Evolutionary conservation across 2,113 vertebrate genomes (phyloP).

Genomic region (Toxotes chatareus): DNA sequence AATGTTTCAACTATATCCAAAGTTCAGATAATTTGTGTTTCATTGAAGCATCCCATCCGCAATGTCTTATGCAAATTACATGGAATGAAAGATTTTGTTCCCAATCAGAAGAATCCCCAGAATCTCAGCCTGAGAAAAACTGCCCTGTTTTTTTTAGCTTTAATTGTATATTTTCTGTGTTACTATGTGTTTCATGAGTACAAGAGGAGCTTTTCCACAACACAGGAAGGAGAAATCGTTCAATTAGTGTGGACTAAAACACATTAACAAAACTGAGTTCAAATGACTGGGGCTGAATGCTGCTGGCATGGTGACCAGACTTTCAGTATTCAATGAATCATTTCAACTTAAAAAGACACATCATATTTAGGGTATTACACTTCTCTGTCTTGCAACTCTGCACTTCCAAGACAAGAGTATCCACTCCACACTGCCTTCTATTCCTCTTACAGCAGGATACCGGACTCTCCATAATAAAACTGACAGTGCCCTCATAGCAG

Average conservation of each 20-base stretch:
- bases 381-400: constrained; percentile 12
- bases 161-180: constrained; percentile 20
- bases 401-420: constrained; percentile 14
- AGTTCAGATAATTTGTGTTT: not conserved
- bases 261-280: not conserved
- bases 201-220: not conserved
- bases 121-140: constrained; percentile 15
- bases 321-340: not conserved
- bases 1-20: not conserved
- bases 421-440: not conserved
- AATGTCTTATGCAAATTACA: constrained; percentile 14
- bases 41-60: not conserved
- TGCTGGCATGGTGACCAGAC: not conserved
- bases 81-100: constrained; percentile 7
- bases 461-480: constrained; percentile 53
- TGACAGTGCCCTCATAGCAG: constrained; percentile 40
- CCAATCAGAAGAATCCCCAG: not conserved
- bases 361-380: constrained; percentile 7
- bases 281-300: constrained; percentile 10
- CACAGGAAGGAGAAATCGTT: not conserved
- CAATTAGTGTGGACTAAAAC: constrained; percentile 1
- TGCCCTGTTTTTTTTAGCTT: not conserved
- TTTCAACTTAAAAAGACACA: not conserved
- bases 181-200: constrained; percentile 2
- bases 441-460: constrained; percentile 10